These are phyloP conservation scores for Coregonus clupeaformis DNA, from an alignment of 2,113 vertebrate genomes.

Conservation along the genomic window DNA sequence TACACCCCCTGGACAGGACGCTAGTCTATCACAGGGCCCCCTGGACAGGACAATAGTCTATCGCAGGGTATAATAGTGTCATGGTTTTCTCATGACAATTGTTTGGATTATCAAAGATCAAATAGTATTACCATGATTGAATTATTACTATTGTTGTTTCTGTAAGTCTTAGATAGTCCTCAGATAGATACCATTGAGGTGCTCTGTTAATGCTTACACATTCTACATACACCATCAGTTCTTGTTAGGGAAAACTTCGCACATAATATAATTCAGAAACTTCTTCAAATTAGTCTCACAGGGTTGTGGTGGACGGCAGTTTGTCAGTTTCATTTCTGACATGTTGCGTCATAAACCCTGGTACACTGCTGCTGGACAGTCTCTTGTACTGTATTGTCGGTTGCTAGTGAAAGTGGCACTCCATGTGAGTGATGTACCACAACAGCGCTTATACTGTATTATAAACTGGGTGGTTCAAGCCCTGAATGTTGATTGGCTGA, in stretches of 20 bases:
- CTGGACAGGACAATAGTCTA: neutral
- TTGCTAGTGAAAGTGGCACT: conserved; percentile 18
- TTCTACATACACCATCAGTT: too few species aligned
- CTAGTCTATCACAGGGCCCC: too few species aligned
- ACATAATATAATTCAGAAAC: conserved; percentile 13
- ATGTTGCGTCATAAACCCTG: neutral
- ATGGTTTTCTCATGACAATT: too few species aligned
- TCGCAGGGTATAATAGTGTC: too few species aligned
- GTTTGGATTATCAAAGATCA: too few species aligned
- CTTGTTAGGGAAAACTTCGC: neutral
- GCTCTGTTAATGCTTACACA: too few species aligned
- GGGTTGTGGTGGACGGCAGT: conserved; percentile 33
- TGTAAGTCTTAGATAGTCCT: neutral
- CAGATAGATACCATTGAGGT: neutral
- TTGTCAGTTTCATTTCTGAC: conserved; percentile 44
- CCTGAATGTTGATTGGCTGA: too few species aligned
- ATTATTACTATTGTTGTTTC: neutral
- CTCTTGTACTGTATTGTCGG: conserved; percentile 3
- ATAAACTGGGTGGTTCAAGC: too few species aligned
- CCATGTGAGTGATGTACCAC: conserved; percentile 22
- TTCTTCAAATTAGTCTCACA: conserved; percentile 18
- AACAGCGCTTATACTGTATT: conserved; percentile 41
- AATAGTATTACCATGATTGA: too few species aligned
- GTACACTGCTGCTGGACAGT: neutral
- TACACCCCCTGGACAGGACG: too few species aligned